Evolutionary conservation across 2,888 invertebrate genomes (phyloP), one percentile per base, ranked within the genome.

Genomic region (Limnephilus marmoratus): DNA sequence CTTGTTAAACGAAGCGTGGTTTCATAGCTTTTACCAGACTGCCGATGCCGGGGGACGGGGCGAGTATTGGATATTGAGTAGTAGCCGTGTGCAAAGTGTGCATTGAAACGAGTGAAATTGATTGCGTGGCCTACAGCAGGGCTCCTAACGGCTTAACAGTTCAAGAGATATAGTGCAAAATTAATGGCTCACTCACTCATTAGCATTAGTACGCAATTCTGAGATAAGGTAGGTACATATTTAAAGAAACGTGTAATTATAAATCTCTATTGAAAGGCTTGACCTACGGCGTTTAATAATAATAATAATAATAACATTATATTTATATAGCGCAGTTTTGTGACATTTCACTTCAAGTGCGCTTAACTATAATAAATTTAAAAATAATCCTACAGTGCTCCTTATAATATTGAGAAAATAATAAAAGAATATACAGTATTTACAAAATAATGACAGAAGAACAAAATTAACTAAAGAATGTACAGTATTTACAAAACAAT

Each of bases 71-170:
- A 9, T 68, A 68, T 68, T 68, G 68, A 68, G 9, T 53, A 53
- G 53, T 53, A 18, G 53, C 18, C 12, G 81, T 82, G 82, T 34
- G 34, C 34, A 68, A 68, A 68, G 68, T 68, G n/a, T 68, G 68
- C 68, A 85, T 85, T 41, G 29, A 68, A 31, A 53, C 37, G 68
- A 88, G 88, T 15, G 68, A 85, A 85, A 68, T 53, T 88, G 88
- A 53, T 34, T 49, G 68, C 29, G n/a, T 53, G 37, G 88, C 88
- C 88, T 53, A 68, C 88, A 88, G 88, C 88, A 49, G 88, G 18
- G 18, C 7, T 29, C 31, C 29, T 34, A 53, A 37, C 41, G 49
- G 29, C 29, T 12, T 9, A 24, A 41, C 83, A 37, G 83, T 13
- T 37, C 83, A 37, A 83, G 9, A 49, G 86, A 24, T 45, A n/a